These are phyloP conservation scores for Bostrychus sinensis DNA, from an alignment of 2,113 vertebrate genomes.

Conservation along the genomic window DNA sequence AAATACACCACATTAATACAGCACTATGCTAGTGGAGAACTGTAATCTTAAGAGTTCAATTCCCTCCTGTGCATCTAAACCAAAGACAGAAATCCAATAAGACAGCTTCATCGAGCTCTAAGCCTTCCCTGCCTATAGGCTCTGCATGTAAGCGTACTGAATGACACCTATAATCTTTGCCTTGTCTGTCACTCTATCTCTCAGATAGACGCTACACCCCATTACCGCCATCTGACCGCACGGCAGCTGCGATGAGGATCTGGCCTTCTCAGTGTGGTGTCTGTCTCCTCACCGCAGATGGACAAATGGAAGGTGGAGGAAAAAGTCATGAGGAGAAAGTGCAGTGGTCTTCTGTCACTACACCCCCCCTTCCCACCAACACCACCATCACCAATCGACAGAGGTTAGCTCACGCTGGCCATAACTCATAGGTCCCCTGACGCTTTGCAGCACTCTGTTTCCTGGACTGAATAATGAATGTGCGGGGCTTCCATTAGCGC, in stretches of 20 bases:
- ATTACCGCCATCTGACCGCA: constrained; percentile 51
- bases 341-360: constrained; percentile 47
- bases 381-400: constrained; percentile 42
- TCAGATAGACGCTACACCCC: constrained; percentile 54
- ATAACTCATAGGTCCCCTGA: constrained; percentile 72
- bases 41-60: too few species aligned
- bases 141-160: not conserved
- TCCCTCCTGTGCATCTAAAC: too few species aligned
- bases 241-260: constrained; percentile 69
- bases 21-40: too few species aligned
- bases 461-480: constrained; percentile 79
- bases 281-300: constrained; percentile 47
- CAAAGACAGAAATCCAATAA: too few species aligned
- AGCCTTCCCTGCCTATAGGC: not conserved
- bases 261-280: constrained; percentile 47
- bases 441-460: constrained; percentile 68
- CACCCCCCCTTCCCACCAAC: too few species aligned
- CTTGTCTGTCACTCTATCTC: constrained; percentile 64
- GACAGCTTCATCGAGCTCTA: too few species aligned
- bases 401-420: constrained; percentile 64
- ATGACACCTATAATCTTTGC: constrained; percentile 52
- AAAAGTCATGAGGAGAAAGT: constrained; percentile 36
- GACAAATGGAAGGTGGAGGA: constrained; percentile 17
- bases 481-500: constrained; percentile 75
- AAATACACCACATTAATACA: too few species aligned